Evolutionary conservation across 2,797 vertebrate genomes (phyloP).

Genomic region (Sebastes trivittatus): DNA sequence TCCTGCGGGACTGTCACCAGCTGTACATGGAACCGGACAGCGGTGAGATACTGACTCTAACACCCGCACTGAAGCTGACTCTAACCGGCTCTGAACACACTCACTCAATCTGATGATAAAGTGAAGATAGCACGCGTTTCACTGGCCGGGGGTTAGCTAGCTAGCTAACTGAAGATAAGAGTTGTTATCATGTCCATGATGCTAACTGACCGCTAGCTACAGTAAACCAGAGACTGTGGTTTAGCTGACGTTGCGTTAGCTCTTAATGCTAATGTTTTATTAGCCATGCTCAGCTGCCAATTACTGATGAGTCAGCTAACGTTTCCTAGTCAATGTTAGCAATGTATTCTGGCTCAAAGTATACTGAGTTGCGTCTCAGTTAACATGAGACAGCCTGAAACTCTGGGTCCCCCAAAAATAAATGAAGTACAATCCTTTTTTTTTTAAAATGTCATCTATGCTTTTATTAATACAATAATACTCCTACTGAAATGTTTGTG

Average conservation of each 20-base stretch:
- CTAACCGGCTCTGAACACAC: background rate
- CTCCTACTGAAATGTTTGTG: background rate
- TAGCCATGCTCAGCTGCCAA: background rate
- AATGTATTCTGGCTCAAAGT: background rate
- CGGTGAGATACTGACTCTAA: slow-evolving; percentile 49
- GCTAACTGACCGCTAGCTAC: slow-evolving; percentile 58
- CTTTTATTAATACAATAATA: background rate
- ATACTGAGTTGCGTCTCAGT: background rate
- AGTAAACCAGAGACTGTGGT: background rate
- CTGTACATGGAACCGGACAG: slow-evolving; percentile 82
- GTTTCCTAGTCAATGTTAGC: background rate
- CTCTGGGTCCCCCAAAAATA: background rate
- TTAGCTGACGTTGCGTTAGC: background rate
- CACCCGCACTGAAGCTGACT: too few species aligned
- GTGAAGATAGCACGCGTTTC: background rate
- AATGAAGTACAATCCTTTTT: background rate
- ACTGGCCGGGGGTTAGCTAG: background rate
- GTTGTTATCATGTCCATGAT: background rate
- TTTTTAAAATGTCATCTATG: background rate
- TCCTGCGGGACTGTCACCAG: slow-evolving; percentile 86
- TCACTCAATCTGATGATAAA: too few species aligned
- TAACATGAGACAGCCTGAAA: background rate
- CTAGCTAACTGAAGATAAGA: background rate
- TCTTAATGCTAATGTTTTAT: background rate
- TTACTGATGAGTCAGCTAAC: background rate